Percentiles rank a stretch among this genome's conserved stretches.
These are phyloP conservation scores for Peromyscus californicus DNA, from an alignment of 2,113 vertebrate species.

Conservation along the genomic window DNA sequence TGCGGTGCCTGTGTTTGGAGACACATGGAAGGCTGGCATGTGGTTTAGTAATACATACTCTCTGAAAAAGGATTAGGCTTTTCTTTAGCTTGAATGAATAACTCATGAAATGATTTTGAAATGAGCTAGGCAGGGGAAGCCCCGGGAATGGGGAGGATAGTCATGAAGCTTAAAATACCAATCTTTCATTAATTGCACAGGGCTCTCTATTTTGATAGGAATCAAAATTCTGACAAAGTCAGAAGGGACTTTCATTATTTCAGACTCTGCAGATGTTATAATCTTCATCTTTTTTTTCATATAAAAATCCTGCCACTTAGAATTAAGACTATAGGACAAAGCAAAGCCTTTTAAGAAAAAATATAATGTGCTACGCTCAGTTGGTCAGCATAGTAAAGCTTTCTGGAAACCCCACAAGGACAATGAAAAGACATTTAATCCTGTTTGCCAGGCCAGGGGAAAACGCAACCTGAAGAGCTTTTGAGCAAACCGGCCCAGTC, in stretches of 20 bases:
- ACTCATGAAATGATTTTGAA: conserved; percentile 25
- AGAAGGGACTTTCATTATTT: conserved; percentile 5
- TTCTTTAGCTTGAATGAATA: neutral
- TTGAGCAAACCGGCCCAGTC: neutral
- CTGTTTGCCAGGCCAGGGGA: neutral
- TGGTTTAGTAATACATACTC: neutral
- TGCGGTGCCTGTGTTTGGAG: neutral
- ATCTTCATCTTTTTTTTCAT: neutral
- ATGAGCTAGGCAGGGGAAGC: neutral
- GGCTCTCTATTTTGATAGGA: conserved; percentile 26
- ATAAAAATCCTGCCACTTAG: conserved; percentile 44
- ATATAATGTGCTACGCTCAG: neutral
- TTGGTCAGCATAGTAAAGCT: neutral
- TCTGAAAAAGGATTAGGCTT: neutral
- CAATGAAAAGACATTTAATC: neutral
- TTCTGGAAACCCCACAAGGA: neutral
- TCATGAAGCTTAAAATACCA: neutral
- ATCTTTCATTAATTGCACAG: neutral
- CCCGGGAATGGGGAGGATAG: neutral
- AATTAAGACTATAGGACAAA: conserved; percentile 32
- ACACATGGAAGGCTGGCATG: neutral
- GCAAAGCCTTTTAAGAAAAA: neutral
- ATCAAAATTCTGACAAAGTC: conserved; percentile 1
- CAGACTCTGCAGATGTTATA: neutral
- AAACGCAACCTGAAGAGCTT: neutral